phyloP scores from a whole-genome alignment of 2,113 vertebrate species.

The Scartelaos histophorus region DNA sequence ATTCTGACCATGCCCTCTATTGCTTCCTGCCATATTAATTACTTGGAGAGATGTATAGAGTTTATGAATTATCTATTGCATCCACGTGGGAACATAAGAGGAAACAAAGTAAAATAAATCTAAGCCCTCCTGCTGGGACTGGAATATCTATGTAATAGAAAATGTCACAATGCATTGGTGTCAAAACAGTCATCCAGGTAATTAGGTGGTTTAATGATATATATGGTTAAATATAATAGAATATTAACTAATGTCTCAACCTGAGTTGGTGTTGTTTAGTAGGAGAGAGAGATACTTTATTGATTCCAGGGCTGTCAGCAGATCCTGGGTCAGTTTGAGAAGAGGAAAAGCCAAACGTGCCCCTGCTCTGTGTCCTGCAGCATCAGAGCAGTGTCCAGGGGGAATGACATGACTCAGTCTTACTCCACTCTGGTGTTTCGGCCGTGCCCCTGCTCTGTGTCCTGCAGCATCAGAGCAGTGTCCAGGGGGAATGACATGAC shows the following conservation, averaged over 20 bases:
- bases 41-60: constrained; percentile 27
- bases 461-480: too few relatives aligned
- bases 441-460: too few relatives aligned
- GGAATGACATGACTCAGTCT: too few relatives aligned
- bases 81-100: neutral
- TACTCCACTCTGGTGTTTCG: too few relatives aligned
- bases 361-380: too few relatives aligned
- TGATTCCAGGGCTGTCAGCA: too few relatives aligned
- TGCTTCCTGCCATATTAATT: constrained; percentile 29
- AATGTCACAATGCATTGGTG: neutral
- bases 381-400: too few relatives aligned
- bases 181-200: neutral
- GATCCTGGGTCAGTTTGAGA: too few relatives aligned
- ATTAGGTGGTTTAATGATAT: neutral
- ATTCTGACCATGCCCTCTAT: constrained; percentile 43
- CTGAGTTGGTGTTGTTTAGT: neutral
- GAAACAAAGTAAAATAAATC: neutral
- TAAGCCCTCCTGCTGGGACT: neutral
- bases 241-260: neutral
- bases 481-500: too few relatives aligned
- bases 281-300: too few relatives aligned
- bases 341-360: too few relatives aligned
- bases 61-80: constrained; percentile 27
- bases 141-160: neutral
- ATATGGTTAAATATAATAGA: neutral